Evolutionary conservation across 2,797 vertebrate genomes (phyloP), one percentile per base, ranked within the genome.

Genomic region (Diglossa cyanea): DNA sequence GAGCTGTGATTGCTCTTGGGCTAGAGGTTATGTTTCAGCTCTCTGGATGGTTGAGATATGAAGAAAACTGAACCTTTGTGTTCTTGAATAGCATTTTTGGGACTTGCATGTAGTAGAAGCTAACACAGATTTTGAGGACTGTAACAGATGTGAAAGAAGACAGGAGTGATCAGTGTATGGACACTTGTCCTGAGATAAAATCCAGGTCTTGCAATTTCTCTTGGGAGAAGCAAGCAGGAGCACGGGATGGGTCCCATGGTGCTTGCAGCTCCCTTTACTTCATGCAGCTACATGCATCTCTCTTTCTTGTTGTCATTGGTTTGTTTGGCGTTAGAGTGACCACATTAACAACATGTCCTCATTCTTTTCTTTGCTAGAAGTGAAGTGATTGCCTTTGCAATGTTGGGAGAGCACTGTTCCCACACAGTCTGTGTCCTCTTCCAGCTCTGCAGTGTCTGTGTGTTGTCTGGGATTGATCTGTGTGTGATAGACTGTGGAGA

Each of bases 161-260:
- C 4, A 19, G n/a, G 37, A 76, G 13, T 13, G 31, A 55, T 55
- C 23, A 19, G 20, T 45, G 23, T 33, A 39, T 40, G 48, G 79
- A 13, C 17, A 17, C 10, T 70, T 39, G 9, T 0, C 2, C 20
- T 35, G 40, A 44, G 40, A 35, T 55, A 74, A 73, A 62, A 60
- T 47, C 33, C 15, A 47, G 5, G 13, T 47, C 73, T 80, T 80
- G 53, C 13, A 58, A 2, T 76, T 66, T 47, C 51, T 78, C 31
- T 58, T 53, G 37, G 40, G 62, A 81, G 81, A 85, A 78, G 19
- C 19, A 81, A 63, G 10, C 21, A 72, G 67, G 60, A 86, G 30
- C 17, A 17, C 21, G 51, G 33, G 62, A 39, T 2, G 2, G 11
- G 30, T 62, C 20, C 28, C 2, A 2, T 1, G 1, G 44, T 48